Evolutionary conservation across 1,140 invertebrate species (phyloP), one percentile per base, ranked within the genome.

Genomic region (Apis dorsata): DNA sequence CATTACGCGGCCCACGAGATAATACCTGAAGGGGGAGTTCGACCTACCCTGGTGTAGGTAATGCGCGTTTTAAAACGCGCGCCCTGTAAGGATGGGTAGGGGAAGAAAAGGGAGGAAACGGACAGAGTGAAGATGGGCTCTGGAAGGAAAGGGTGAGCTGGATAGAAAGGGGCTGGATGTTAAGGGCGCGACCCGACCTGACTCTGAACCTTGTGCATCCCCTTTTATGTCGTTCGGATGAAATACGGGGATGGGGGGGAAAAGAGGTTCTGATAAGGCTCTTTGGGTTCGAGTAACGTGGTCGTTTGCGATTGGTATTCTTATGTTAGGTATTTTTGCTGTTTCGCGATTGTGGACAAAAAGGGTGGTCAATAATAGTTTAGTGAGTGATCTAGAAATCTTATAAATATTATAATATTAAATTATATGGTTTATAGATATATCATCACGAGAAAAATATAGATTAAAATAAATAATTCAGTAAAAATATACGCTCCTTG

Each of bases 201-300:
- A 88, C 77, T 82, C 77, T 84, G 84, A 91, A 85, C 86, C 81
- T 74, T 84, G 34, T 44, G 84, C 84, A 85, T 92, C 91, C 91
- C 92, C 91, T 93, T 93, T 93, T 91, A 91, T 91, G 92, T 92
- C 91, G 91, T 93, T 92, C 91, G 91, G 91, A 92, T 92, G 92
- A 93, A 93, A 92, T 93, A 91, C 90, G 89, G 34, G 0, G 34
- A 2, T 34, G 34, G 34, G 5, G 34, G 34, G 34, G 34, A 1
- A 28, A 34, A 2, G 34, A 34, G 2, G 34, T 44, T 44, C 34
- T 5, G 34, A 44, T 44, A 84, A 79, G 76, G 82, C 86, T 86
- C 81, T 90, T 84, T 79, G 21, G 83, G 76, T 74, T 81, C 4
- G 34, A 44, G 34, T 44, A 44, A 44, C 34, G 4, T 44, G 34